A percentile compares a stretch with the other conserved stretches of the same genome.
Evolutionary conservation across 2,113 vertebrate species (phyloP).

Genomic region (Dryoscopus gambensis): DNA sequence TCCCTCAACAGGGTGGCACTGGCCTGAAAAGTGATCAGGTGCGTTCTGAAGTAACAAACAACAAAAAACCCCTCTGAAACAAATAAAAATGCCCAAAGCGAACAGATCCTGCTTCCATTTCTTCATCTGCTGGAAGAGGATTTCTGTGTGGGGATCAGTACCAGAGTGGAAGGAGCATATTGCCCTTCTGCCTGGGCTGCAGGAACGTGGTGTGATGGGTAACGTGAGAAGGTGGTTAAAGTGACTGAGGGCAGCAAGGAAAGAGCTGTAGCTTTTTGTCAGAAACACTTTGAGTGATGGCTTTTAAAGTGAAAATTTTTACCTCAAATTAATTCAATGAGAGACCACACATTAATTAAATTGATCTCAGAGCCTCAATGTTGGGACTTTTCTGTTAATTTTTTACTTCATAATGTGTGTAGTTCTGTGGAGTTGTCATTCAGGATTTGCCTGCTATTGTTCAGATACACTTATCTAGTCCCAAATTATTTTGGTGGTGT

Average conservation of each 20-base stretch:
- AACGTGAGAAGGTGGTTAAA: neutral
- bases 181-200: neutral
- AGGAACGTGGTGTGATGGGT: accelerated
- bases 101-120: neutral
- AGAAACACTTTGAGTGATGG: neutral
- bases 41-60: neutral
- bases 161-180: neutral
- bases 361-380: accelerated
- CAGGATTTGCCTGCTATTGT: neutral
- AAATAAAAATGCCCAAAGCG: neutral
- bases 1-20: neutral
- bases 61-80: neutral
- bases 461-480: neutral
- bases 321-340: neutral
- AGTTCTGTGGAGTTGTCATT: neutral
- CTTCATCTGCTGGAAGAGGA: neutral
- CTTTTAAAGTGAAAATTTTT: neutral
- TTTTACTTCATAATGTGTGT: neutral
- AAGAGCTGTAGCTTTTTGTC: neutral
- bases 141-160: neutral
- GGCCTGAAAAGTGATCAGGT: neutral
- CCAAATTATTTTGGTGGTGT: accelerated
- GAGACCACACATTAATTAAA: neutral
- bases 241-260: accelerated
- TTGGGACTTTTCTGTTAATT: neutral